Conservation (phyloP, 30 jellyfish, hydroid and myxozoan species). For the Thelohanellus kitauei region DNA sequence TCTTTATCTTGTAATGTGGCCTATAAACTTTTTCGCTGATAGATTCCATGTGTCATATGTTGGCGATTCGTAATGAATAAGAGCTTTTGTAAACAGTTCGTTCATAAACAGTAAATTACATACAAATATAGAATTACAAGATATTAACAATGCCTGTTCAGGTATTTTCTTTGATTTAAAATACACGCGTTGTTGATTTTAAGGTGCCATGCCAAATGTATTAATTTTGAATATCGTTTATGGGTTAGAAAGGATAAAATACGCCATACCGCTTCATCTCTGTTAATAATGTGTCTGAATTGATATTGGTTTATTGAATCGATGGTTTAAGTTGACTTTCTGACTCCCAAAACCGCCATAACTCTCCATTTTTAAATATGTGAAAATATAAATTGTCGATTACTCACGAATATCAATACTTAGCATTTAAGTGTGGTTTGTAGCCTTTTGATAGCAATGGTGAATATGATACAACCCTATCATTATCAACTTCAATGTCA, state of each 20-base stretch:
- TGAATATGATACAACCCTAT: not conserved
- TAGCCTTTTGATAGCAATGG: not conserved
- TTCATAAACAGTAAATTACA: not conserved
- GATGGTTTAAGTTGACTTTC: not conserved
- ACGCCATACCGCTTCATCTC: not conserved
- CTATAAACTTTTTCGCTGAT: not conserved
- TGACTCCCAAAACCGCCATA: not conserved
- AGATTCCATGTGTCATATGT: not conserved
- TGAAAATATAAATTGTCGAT: not conserved
- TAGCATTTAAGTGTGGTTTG: conserved; percentile 1
- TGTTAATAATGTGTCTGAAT: not conserved
- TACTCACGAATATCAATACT: not conserved
- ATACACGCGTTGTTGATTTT: not conserved
- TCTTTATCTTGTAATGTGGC: not conserved
- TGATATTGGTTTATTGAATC: not conserved
- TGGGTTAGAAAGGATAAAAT: not conserved
- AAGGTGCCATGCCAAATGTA: not conserved
- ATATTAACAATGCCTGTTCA: not conserved
- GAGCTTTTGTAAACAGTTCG: not conserved
- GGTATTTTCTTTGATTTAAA: not conserved
- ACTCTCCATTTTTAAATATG: not conserved
- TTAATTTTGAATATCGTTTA: not conserved
- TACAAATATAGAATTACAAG: not conserved
- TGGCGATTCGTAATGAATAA: not conserved
- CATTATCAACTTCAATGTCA: not conserved